These are phyloP conservation scores for Megaustenia siamemsis DNA, from an alignment of 2,888 invertebrate genomes.

Conservation along the genomic window DNA sequence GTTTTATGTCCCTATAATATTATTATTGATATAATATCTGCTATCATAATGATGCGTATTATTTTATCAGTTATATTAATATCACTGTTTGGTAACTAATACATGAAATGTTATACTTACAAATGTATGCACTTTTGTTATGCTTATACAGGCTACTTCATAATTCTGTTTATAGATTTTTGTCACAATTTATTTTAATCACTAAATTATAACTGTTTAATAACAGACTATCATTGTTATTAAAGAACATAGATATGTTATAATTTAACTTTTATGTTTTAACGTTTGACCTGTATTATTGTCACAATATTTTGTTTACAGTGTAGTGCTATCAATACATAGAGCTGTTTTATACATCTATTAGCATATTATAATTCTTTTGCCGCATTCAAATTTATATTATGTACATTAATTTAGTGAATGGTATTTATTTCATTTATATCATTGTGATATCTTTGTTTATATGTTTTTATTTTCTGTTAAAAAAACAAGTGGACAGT, in stretches of 20 bases:
- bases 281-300: background rate
- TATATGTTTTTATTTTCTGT: no score
- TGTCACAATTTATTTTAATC: background rate
- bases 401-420: background rate
- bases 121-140: background rate
- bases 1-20: background rate
- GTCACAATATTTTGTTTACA: background rate
- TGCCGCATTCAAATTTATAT: background rate
- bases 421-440: background rate
- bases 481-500: no score
- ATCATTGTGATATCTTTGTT: background rate
- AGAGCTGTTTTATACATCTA: background rate
- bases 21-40: background rate
- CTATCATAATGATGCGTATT: background rate
- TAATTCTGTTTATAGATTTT: background rate
- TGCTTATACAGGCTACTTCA: background rate
- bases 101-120: background rate
- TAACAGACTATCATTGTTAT: background rate
- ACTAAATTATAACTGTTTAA: background rate
- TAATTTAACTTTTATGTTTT: background rate
- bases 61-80: background rate
- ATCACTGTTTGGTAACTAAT: background rate
- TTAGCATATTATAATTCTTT: background rate
- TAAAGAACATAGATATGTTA: background rate
- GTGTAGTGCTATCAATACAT: background rate